phyloP scores from a whole-genome alignment of 2,797 vertebrate genomes.

The Gallinago stenura region DNA sequence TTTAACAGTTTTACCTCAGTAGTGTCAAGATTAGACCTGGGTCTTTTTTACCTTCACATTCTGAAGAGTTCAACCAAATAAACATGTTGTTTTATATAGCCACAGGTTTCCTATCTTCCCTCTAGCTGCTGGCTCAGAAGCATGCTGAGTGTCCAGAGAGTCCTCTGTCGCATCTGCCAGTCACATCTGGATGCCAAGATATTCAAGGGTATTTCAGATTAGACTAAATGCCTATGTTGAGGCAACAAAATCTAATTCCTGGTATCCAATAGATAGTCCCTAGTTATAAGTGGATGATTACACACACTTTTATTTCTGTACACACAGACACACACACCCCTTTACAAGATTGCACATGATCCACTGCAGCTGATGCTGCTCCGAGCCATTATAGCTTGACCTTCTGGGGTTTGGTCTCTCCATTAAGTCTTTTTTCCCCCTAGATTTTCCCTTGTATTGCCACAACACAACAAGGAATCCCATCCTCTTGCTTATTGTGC shows the following conservation, averaged over 20 bases:
- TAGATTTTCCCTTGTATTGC: background rate
- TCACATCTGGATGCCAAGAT: background rate
- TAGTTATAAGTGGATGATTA: rapidly evolving
- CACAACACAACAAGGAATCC: background rate
- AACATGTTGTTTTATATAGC: background rate
- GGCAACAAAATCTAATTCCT: background rate
- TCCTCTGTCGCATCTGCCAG: background rate
- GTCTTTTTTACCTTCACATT: background rate
- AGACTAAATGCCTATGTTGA: background rate
- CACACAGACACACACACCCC: rapidly evolving
- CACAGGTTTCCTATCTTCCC: background rate
- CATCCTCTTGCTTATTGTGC: background rate
- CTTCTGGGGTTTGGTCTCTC: background rate
- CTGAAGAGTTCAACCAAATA: background rate
- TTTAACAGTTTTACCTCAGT: background rate
- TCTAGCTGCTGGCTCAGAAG: background rate
- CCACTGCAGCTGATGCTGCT: background rate
- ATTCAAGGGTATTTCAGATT: background rate
- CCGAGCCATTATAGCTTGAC: background rate
- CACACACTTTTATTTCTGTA: background rate
- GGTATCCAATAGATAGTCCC: background rate
- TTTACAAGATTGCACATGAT: background rate
- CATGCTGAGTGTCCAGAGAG: rapidly evolving
- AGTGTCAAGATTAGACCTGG: background rate
- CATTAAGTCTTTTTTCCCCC: background rate